Conservation (phyloP, 2,113 vertebrate species). For the Poeciliopsis prolifica region DNA sequence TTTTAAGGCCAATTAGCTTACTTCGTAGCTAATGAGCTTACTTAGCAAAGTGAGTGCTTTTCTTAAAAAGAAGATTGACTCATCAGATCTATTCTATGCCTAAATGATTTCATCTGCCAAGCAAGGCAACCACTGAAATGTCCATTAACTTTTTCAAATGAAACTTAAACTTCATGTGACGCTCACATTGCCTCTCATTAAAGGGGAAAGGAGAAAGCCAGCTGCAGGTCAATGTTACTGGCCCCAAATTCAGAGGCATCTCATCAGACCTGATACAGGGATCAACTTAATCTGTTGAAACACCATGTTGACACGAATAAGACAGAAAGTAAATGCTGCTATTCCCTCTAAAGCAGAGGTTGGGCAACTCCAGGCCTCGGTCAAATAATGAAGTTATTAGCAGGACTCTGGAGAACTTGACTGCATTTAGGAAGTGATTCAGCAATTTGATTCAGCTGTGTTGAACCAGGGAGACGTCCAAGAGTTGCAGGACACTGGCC, state of each 20-base stretch:
- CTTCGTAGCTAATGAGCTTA: neutral
- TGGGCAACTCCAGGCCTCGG: no score
- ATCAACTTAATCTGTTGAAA: neutral
- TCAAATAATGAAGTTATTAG: no score
- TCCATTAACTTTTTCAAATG: neutral
- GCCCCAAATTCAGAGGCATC: no score
- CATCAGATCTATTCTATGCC: neutral
- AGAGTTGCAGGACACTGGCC: no score
- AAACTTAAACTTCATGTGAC: neutral
- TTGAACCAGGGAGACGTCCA: no score
- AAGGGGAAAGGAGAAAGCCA: neutral
- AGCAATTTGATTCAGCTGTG: no score
- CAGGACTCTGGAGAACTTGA: no score
- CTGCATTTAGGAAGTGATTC: no score
- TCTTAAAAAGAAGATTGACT: neutral
- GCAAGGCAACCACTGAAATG: neutral
- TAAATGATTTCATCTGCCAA: neutral
- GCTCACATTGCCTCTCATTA: neutral
- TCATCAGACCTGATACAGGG: neutral
- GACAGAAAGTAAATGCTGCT: neutral
- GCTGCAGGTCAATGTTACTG: neutral
- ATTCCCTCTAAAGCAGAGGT: neutral
- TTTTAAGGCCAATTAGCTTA: no score
- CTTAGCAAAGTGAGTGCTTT: neutral
- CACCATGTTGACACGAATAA: neutral